Base-by-base conservation (phyloP, 2,113 vertebrate species). In the Tachuris rubrigastra region DNA sequence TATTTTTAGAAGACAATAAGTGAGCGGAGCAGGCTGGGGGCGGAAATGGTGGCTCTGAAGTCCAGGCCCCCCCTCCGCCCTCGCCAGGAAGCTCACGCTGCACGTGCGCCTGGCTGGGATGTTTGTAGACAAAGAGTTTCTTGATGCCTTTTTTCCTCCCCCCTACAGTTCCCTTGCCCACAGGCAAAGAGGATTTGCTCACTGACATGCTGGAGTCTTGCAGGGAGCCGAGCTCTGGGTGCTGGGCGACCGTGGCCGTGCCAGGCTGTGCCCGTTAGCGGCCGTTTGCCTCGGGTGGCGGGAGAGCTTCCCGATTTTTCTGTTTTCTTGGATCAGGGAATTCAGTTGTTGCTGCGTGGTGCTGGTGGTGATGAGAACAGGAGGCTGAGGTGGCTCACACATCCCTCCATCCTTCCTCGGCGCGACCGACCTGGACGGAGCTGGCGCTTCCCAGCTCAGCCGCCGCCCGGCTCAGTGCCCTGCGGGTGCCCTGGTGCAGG, bases 1-100 rank as follows among this genome's bases (percentile, higher is more conserved):
- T 93, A 87, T 89, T 94, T 96, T 95, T 86, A 91, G 85, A 80
- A 91, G 93, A 96, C 89, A 92, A 91, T 90, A 10, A 91, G 89
- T 0, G 46, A 90, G 77, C 4, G 1, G 85, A 17, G 37, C 4
- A 52, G 33, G 84, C 74, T 56, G 66, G 8, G 5, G 91, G 55
- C 37, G 88, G 97, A 97, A 97, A 89, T 17, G 42, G 71, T 63
- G 81, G 79, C 88, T 92, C 71, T 92, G 85, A 62, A 62, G 82
- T 37, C 8, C 77, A 78, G 91, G 68, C 71, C 56, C 66, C 85
- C 94, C 73, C 92, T 58, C 74, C 22, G 2, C 60, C 71, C 74
- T 79, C 5, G 6, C 68, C 94, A 78, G 95, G 95, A 96, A 96
- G 94, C 41, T 8, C 85, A 14, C 2, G 42, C 92, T 78, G 90